A percentile compares a stretch with the other conserved stretches of the same genome.
phyloP scores from a whole-genome alignment of 2,113 vertebrate species.

The Sula dactylatra region DNA sequence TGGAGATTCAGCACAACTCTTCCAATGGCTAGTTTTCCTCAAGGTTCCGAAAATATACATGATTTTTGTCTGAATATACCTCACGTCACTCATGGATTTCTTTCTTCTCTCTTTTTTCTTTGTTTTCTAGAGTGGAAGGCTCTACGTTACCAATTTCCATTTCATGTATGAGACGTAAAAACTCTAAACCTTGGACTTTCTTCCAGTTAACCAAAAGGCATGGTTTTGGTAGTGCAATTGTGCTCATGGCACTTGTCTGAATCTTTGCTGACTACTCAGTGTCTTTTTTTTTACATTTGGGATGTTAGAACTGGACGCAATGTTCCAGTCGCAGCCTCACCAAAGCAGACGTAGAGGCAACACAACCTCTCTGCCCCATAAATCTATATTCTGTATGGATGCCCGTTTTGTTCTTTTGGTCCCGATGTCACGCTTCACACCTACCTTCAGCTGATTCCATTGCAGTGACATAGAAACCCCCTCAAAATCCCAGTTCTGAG shows the following conservation, averaged over 20 bases:
- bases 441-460: background rate
- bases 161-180: background rate
- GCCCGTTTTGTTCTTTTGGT: background rate
- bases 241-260: background rate
- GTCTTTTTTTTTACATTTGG: background rate
- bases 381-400: background rate
- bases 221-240: fast-evolving
- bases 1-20: background rate
- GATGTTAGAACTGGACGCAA: background rate
- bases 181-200: background rate
- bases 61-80: background rate
- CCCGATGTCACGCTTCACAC: background rate
- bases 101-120: background rate
- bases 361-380: background rate
- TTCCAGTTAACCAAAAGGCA: background rate
- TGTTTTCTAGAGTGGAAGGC: background rate
- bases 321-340: background rate
- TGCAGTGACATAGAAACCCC: background rate
- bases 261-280: background rate
- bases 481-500: background rate
- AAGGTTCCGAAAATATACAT: fast-evolving
- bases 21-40: background rate
- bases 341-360: background rate
- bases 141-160: background rate
- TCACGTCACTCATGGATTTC: background rate